Evolutionary conservation across 2,888 invertebrate genomes (phyloP).

Genomic region (Drosophila ustulata): DNA sequence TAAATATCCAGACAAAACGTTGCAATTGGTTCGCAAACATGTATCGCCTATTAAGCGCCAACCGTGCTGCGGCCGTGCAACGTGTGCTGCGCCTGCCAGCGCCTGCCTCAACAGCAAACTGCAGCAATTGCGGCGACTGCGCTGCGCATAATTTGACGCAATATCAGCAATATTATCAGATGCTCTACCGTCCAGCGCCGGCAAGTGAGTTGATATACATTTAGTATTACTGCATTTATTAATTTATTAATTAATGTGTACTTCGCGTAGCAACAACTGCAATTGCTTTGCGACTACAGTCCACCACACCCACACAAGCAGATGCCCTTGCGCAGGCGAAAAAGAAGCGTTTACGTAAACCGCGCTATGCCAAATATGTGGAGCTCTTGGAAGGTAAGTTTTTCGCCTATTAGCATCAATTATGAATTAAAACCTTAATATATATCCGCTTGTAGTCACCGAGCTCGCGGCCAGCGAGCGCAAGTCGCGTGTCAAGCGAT

Average conservation of each 20-base stretch:
- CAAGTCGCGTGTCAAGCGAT: slow-evolving; percentile 89
- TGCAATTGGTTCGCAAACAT: slow-evolving; percentile 58
- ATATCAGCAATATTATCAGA: slow-evolving; percentile 72
- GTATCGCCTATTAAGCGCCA: slow-evolving; percentile 81
- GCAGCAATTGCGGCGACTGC: slow-evolving; percentile 46
- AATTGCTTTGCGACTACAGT: slow-evolving; percentile 67
- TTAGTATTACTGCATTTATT: neutral
- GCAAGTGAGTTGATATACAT: slow-evolving; percentile 47
- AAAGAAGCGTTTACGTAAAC: slow-evolving; percentile 63
- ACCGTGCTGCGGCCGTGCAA: slow-evolving; percentile 69
- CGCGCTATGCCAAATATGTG: slow-evolving; percentile 87
- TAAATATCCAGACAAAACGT: slow-evolving; percentile 23
- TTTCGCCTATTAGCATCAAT: neutral
- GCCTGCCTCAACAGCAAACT: slow-evolving; percentile 39
- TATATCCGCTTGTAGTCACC: slow-evolving; percentile 86
- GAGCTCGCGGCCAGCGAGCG: slow-evolving; percentile 88
- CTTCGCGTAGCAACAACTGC: slow-evolving; percentile 13
- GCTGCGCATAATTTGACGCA: slow-evolving; percentile 55
- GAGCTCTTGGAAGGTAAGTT: slow-evolving; percentile 89
- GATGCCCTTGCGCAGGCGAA: slow-evolving; percentile 62
- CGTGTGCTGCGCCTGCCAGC: slow-evolving; percentile 67
- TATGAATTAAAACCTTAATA: neutral
- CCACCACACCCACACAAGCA: slow-evolving; percentile 76
- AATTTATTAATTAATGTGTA: neutral
- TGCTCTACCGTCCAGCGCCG: slow-evolving; percentile 69